Conservation (phyloP, 2,888 invertebrate species). For the Coleophora deauratella region DNA sequence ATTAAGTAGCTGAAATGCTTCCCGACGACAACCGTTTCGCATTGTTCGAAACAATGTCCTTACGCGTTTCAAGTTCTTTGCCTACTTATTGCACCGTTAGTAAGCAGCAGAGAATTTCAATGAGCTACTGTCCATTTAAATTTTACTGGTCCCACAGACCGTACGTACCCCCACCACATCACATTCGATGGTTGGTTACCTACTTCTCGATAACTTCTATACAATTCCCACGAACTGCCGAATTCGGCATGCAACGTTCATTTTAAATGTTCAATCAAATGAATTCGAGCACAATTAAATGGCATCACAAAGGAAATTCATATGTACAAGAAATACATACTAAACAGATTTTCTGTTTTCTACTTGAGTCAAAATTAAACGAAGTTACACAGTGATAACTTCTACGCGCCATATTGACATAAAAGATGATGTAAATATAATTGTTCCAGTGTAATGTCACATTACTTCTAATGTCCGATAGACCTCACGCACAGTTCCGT, state of each 20-base stretch:
- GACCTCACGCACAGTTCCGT: no score
- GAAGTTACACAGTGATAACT: no score
- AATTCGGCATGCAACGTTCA: slow-evolving; percentile 1
- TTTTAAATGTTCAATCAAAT: not conserved
- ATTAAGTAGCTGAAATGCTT: no score
- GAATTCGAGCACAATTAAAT: slow-evolving; percentile 3
- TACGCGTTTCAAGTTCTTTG: slow-evolving; percentile 10
- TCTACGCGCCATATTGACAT: no score
- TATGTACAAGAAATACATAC: no score
- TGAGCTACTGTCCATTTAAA: slow-evolving; percentile 17
- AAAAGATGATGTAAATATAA: no score
- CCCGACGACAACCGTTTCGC: slow-evolving; percentile 3
- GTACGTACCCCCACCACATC: not conserved
- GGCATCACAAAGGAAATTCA: not conserved
- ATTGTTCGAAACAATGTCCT: slow-evolving; percentile 8
- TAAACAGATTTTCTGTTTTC: no score
- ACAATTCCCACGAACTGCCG: slow-evolving; percentile 7
- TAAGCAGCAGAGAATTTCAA: slow-evolving; percentile 22
- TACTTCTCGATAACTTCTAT: not conserved
- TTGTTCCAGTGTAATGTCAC: no score
- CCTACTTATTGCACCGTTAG: slow-evolving; percentile 23
- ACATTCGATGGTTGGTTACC: not conserved
- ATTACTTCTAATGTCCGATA: no score
- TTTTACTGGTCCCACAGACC: slow-evolving; percentile 9
- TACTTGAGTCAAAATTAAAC: no score